Conservation (phyloP, 2,888 invertebrate species). For the Ectemnius lituratus region DNA sequence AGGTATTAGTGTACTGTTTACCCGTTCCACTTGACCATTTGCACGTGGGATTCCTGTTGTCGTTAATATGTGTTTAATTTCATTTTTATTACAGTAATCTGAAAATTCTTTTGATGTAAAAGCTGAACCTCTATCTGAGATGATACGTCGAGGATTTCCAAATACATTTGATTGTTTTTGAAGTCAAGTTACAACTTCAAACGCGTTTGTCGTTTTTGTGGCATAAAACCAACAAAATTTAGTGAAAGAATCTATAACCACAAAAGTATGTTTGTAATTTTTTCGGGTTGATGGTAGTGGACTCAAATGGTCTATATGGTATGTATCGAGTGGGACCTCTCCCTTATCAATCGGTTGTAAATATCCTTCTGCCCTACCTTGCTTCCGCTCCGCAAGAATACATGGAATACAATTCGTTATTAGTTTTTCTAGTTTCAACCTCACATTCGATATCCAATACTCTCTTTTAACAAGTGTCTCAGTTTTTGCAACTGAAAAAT, state of each 20-base stretch:
- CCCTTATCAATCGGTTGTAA: slow-evolving; percentile 16
- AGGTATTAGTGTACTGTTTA: slow-evolving; percentile 56
- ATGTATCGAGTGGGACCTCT: slow-evolving; percentile 10
- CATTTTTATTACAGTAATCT: slow-evolving; percentile 66
- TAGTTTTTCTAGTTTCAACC: neutral
- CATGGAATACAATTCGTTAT: slow-evolving; percentile 10
- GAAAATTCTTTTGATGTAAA: slow-evolving; percentile 15
- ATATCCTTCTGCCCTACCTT: slow-evolving; percentile 12
- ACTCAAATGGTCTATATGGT: slow-evolving; percentile 23
- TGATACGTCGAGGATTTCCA: neutral
- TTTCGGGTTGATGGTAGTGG: slow-evolving; percentile 8
- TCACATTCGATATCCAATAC: slow-evolving; percentile 9
- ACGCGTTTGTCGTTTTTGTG: neutral
- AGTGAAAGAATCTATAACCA: neutral
- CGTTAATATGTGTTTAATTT: slow-evolving; percentile 62
- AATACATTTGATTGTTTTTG: neutral
- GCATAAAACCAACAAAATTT: slow-evolving; percentile 3
- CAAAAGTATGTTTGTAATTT: slow-evolving; percentile 1
- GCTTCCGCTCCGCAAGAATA: slow-evolving; percentile 23
- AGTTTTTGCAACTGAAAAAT: slow-evolving; percentile 12
- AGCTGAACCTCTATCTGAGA: too few species aligned
- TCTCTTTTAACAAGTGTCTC: neutral
- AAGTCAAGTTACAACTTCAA: neutral
- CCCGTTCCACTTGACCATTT: slow-evolving; percentile 38
- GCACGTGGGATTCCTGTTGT: slow-evolving; percentile 41